phyloP scores from a whole-genome alignment of 1,140 invertebrate species.

The Drosophila prosaltans region DNA sequence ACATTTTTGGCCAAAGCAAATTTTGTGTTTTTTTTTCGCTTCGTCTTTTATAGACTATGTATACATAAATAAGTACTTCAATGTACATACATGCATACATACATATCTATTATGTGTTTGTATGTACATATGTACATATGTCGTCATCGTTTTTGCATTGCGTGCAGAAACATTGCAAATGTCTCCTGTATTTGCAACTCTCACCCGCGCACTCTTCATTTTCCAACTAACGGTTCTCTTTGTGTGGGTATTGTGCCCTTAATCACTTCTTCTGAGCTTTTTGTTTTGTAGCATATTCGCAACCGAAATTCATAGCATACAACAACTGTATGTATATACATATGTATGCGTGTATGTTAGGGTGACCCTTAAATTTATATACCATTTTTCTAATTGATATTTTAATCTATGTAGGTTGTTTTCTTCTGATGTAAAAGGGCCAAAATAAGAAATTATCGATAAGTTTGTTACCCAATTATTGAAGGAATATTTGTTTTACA shows the following conservation, averaged over 20 bases:
- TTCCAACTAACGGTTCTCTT: background rate
- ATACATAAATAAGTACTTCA: constrained; percentile 1
- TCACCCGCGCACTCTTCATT: background rate
- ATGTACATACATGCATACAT: no score
- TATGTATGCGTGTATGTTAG: background rate
- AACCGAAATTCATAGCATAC: background rate
- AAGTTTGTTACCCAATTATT: no score
- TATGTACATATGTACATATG: constrained; percentile 18
- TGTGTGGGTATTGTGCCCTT: background rate
- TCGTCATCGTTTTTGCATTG: constrained; percentile 48
- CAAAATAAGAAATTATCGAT: no score
- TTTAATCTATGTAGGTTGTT: background rate
- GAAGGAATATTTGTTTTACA: no score
- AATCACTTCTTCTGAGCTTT: background rate
- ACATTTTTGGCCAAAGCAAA: constrained; percentile 46
- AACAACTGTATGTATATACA: no score
- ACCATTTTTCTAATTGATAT: background rate
- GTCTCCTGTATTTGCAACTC: constrained; percentile 3
- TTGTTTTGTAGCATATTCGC: constrained; percentile 4
- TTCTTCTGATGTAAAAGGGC: no score
- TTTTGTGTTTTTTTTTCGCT: background rate
- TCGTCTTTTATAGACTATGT: constrained; percentile 9
- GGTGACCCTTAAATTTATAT: constrained; percentile 11
- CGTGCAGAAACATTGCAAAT: constrained; percentile 37
- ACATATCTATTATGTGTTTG: background rate